A percentile compares a stretch with the other conserved stretches of the same genome.
Conservation (phyloP, 2,113 vertebrate genomes). For the Phyllostomus discolor region DNA sequence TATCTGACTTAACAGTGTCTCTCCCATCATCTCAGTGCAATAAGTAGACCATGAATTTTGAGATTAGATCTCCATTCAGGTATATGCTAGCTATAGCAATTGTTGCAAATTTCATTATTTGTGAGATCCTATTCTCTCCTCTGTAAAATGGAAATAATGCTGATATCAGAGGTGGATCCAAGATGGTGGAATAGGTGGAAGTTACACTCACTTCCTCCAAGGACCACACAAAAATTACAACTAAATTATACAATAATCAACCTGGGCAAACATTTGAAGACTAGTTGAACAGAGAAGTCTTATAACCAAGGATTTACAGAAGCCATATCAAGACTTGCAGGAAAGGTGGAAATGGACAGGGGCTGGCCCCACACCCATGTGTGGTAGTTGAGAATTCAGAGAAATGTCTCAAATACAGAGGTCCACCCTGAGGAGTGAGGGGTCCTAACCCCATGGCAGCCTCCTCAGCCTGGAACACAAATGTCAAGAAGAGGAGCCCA, state of each 20-base stretch:
- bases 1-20: neutral
- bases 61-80: neutral
- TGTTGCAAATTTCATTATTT: neutral
- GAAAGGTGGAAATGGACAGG: neutral
- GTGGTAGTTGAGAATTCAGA: neutral
- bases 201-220: neutral
- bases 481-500: neutral
- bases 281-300: neutral
- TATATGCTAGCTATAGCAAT: neutral
- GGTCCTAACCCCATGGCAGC: neutral
- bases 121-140: neutral
- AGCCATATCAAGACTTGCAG: neutral
- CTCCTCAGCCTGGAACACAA: neutral
- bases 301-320: neutral
- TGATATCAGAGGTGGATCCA: neutral
- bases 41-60: neutral
- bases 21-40: neutral
- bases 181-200: neutral
- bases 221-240: neutral
- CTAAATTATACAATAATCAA: neutral
- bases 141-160: neutral
- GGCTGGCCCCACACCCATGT: neutral
- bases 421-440: neutral
- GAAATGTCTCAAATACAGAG: neutral
- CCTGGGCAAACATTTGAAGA: neutral